Evolutionary conservation across 2,888 invertebrate species (phyloP), one percentile per base, ranked within the genome.

Genomic region (Pimpla rufipes): DNA sequence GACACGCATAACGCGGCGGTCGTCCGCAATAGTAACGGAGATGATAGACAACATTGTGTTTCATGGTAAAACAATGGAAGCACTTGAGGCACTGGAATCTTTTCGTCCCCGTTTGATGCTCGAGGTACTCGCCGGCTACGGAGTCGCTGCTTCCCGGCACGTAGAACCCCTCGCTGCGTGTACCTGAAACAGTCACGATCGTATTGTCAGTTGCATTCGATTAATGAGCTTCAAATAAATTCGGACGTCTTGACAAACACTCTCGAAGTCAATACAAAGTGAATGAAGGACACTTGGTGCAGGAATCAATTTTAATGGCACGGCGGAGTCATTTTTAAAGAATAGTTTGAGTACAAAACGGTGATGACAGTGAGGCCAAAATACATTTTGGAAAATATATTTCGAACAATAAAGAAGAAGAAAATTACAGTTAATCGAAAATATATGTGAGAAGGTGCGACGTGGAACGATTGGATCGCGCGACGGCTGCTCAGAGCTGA

Each of bases 11-110:
- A 57, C 76, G 76, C 8, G 76, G 76, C 35, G 70, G 70, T 71
- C 37, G 23, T 11, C 42, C 71, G 64, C 70, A 79, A 55, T 64
- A 59, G n/a, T 73, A 55, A 47, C 81, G 66, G 29, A 77, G 66
- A 21, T 77, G 76, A 81, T 77, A 76, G 47, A 84, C 86, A 55
- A 88, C 86, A 84, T 89, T 90, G 3, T 83, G 66, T 52, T 88
- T 87, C 79, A 87, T 84, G 0, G 88, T 85, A 79, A 89, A 90
- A 5, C 86, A 87, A 35, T 87, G 87, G 18, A 84, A 78, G 77
- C 90, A 90, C 0, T 79, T 88, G 6, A 85, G 83, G 35, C 90
- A 90, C 29, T 85, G 84, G 59, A 87, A 88, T 16, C 80, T 87
- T 73, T 88, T 86, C 35, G 59, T 45, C 21, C 77, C 77, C n/a